Evolutionary conservation across 2,888 invertebrate genomes (phyloP).

Genomic region (Pseudococcus longispinus): DNA sequence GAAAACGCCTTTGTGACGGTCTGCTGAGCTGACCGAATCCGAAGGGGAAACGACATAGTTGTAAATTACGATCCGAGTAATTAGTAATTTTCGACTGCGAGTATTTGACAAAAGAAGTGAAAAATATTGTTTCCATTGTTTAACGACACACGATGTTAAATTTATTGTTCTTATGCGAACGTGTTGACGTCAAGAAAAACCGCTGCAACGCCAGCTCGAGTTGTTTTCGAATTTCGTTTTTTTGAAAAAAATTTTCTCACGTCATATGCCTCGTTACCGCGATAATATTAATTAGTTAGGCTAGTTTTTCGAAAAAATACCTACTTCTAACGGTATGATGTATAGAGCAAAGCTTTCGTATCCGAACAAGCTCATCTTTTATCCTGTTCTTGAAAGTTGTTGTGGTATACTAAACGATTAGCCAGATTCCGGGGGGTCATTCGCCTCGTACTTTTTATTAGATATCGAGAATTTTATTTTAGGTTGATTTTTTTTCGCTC

Average conservation of each 20-base stretch:
- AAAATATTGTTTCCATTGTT: background rate
- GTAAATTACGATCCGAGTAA: background rate
- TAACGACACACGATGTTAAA: background rate
- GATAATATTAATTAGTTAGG: background rate
- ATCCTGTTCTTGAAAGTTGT: background rate
- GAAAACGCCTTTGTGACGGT: background rate
- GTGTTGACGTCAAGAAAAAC: constrained; percentile 3
- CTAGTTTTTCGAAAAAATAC: background rate
- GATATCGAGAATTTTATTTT: background rate
- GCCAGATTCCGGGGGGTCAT: background rate
- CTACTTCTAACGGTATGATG: background rate
- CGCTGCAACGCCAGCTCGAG: background rate
- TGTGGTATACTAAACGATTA: background rate
- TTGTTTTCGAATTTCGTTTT: constrained; percentile 16
- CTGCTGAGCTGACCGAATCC: background rate
- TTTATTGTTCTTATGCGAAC: background rate
- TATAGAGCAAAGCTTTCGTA: background rate
- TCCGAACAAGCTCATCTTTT: too few species aligned
- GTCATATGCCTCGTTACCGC: background rate
- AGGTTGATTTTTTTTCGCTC: background rate
- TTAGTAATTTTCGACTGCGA: background rate
- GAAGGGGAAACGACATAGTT: background rate
- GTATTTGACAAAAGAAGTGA: background rate
- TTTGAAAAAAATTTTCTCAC: constrained; percentile 5
- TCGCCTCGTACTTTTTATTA: background rate